These are phyloP conservation scores for Enteromius trimaculatus DNA, from an alignment of 2,797 vertebrate species.

Conservation along the genomic window DNA sequence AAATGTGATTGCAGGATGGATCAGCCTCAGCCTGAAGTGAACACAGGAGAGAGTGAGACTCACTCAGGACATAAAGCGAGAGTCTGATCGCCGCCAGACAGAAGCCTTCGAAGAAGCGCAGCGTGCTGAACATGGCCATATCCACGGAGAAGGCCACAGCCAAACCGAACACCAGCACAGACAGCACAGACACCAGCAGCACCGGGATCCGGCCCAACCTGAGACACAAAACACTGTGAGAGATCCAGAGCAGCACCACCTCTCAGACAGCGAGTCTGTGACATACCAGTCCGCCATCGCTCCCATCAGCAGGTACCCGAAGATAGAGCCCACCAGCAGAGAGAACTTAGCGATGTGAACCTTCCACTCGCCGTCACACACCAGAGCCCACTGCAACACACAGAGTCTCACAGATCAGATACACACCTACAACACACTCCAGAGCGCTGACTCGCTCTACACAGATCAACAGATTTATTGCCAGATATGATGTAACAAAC, in stretches of 20 bases:
- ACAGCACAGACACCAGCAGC: slow-evolving; percentile 87
- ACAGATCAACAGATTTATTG: no score
- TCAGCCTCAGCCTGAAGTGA: background rate
- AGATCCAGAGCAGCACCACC: background rate
- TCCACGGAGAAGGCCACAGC: slow-evolving; percentile 93
- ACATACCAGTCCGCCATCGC: slow-evolving; percentile 97
- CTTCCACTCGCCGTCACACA: slow-evolving; percentile 95
- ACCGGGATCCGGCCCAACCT: slow-evolving; percentile 97
- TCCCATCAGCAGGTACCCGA: slow-evolving; percentile 95
- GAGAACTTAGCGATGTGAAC: slow-evolving; percentile 98
- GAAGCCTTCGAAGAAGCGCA: slow-evolving; percentile 98
- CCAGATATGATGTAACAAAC: background rate
- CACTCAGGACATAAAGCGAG: slow-evolving; percentile 91
- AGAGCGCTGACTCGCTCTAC: no score
- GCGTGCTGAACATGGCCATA: slow-evolving; percentile 96
- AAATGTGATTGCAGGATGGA: background rate
- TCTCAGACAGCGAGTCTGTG: background rate
- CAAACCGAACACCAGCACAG: slow-evolving; percentile 92
- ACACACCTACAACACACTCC: background rate
- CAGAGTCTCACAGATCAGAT: background rate
- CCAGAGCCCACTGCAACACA: slow-evolving; percentile 88
- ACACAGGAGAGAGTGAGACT: slow-evolving; percentile 71
- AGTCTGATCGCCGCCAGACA: slow-evolving; percentile 95
- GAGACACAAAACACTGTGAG: background rate
- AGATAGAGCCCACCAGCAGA: slow-evolving; percentile 94